Conservation (phyloP, 2,888 invertebrate species). For the Ganaspis brasiliensis region DNA sequence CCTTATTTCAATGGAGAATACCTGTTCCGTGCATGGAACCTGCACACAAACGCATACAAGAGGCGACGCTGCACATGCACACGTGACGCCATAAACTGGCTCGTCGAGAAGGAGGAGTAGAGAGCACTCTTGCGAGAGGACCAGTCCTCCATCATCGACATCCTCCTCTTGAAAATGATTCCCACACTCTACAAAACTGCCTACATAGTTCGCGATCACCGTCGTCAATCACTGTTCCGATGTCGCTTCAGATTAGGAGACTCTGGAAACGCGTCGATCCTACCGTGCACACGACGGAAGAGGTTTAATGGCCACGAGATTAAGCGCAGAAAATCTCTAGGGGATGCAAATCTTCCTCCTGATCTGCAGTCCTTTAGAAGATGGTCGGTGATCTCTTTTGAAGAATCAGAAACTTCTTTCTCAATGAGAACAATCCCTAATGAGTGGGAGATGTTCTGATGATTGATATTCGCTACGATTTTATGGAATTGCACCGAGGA, state of each 20-base stretch:
- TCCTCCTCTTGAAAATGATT: constrained; percentile 67
- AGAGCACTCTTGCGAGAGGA: constrained; percentile 4
- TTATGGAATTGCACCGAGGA: too few relatives aligned
- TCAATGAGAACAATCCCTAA: not conserved
- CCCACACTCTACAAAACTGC: constrained; percentile 62
- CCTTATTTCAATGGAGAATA: constrained; percentile 79
- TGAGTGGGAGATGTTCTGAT: too few relatives aligned
- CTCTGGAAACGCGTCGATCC: constrained; percentile 31
- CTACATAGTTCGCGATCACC: constrained; percentile 61
- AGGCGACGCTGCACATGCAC: constrained; percentile 57
- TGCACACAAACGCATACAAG: constrained; percentile 56
- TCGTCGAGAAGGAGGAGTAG: constrained; percentile 56
- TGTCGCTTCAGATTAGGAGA: constrained; percentile 67
- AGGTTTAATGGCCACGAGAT: constrained; percentile 47
- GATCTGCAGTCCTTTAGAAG: not conserved
- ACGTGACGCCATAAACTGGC: constrained; percentile 62
- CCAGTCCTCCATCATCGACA: not conserved
- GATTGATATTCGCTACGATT: too few relatives aligned
- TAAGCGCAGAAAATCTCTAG: constrained; percentile 28
- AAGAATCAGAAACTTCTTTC: not conserved
- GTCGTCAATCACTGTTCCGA: constrained; percentile 67
- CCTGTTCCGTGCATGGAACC: constrained; percentile 74
- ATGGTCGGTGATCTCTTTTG: constrained; percentile 14
- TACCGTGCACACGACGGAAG: constrained; percentile 3
- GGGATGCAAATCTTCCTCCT: constrained; percentile 9